Conservation (phyloP, 2,113 vertebrate species). For the Gavialis gangeticus region DNA sequence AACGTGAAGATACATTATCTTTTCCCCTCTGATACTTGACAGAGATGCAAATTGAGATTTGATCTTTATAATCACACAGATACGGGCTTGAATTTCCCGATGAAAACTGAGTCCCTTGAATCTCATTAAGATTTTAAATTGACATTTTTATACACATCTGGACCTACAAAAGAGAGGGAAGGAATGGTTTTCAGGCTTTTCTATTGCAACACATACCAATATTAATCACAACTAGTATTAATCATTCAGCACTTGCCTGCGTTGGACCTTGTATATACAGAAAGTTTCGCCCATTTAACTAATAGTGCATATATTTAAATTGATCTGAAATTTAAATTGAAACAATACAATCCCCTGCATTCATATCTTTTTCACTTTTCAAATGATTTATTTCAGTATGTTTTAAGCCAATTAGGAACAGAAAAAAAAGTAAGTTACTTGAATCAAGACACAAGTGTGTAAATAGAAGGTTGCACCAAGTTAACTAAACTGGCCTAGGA, state of each 20-base stretch:
- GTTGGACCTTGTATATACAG: not conserved
- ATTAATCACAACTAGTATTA: slow-evolving; percentile 20
- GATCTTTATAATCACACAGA: not conserved
- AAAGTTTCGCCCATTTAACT: slow-evolving; percentile 1
- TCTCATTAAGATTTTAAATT: not conserved
- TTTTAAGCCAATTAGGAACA: not conserved
- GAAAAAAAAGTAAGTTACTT: too few relatives aligned
- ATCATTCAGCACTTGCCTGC: not conserved
- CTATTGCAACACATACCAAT: slow-evolving; percentile 7
- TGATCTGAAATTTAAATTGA: too few relatives aligned
- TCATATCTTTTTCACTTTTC: not conserved
- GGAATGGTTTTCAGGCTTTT: slow-evolving; percentile 16
- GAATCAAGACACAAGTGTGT: too few relatives aligned
- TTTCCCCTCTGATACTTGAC: not conserved
- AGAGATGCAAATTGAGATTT: not conserved
- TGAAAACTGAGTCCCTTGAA: not conserved
- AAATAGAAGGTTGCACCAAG: too few relatives aligned
- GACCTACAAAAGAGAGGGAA: not conserved
- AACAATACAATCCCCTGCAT: not conserved
- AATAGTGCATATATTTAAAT: not conserved
- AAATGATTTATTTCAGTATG: not conserved
- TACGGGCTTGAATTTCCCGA: not conserved
- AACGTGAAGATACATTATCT: not conserved
- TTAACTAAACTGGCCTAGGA: too few relatives aligned
- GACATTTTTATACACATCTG: not conserved